A percentile compares a stretch with the other conserved stretches of the same genome.
Conservation (phyloP, 2,113 vertebrate genomes). For the Anolis carolinensis region DNA sequence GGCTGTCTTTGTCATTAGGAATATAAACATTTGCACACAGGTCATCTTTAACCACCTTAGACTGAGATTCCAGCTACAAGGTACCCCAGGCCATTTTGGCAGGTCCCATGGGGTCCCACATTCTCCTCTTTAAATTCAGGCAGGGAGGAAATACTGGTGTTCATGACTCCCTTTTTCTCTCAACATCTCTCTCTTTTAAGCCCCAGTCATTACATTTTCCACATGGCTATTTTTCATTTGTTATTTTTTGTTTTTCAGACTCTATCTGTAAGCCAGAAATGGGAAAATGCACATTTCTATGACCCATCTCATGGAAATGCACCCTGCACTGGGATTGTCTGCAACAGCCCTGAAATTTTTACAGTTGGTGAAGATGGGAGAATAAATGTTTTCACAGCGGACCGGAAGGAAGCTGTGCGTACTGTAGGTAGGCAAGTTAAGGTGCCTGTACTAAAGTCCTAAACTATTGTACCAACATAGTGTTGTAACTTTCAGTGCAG, state of each 20-base stretch:
- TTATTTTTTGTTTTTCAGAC: slow-evolving; percentile 74
- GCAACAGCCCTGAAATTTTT: slow-evolving; percentile 91
- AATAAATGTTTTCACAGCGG: slow-evolving; percentile 88
- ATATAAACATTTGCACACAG: neutral
- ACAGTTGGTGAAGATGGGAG: slow-evolving; percentile 94
- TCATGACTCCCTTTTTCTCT: too few species aligned
- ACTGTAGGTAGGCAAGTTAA: slow-evolving; percentile 83
- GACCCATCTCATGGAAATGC: slow-evolving; percentile 77
- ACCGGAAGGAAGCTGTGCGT: slow-evolving; percentile 83
- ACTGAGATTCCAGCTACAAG: neutral
- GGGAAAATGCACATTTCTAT: slow-evolving; percentile 86
- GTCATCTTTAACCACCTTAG: neutral
- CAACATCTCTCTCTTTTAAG: too few species aligned
- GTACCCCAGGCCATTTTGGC: too few species aligned
- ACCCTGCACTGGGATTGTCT: slow-evolving; percentile 88
- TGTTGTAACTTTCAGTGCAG: neutral
- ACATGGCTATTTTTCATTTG: neutral
- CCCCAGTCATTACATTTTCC: neutral
- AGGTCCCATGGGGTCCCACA: too few species aligned
- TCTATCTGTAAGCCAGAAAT: slow-evolving; percentile 81
- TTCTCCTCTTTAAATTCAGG: too few species aligned
- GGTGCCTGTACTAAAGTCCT: neutral
- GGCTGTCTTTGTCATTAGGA: neutral
- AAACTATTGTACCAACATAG: neutral
- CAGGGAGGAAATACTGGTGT: too few species aligned